phyloP scores from a whole-genome alignment of 2,113 vertebrate species.

The Solenodon paradoxus region DNA sequence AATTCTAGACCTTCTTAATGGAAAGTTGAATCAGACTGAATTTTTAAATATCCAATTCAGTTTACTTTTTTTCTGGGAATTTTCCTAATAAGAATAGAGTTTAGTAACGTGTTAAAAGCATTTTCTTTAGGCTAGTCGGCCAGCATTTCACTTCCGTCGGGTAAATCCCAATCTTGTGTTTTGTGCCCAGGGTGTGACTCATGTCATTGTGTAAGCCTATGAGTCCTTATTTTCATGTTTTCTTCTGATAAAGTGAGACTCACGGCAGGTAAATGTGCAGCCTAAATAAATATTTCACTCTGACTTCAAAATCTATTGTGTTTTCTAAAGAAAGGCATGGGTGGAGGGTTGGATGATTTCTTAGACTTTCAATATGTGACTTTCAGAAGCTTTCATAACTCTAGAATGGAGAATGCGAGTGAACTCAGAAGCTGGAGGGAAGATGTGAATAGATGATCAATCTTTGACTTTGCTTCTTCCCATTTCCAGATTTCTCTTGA shows the following conservation, averaged over 20 bases:
- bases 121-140: background rate
- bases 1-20: background rate
- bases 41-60: background rate
- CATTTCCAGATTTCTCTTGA: background rate
- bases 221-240: constrained; percentile 15
- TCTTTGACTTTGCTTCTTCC: background rate
- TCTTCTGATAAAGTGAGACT: background rate
- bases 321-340: background rate
- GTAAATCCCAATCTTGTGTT: background rate
- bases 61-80: constrained; percentile 16
- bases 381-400: background rate
- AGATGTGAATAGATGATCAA: background rate
- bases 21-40: background rate
- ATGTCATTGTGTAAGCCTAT: background rate
- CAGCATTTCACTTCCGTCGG: background rate
- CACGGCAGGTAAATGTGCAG: background rate
- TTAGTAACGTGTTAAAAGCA: background rate
- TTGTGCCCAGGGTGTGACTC: background rate
- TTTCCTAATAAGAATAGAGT: constrained; percentile 35
- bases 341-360: background rate
- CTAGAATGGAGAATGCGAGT: background rate
- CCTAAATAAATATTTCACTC: background rate
- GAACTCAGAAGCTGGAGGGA: background rate
- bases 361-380: background rate
- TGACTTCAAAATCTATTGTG: background rate